A percentile compares a stretch with the other conserved stretches of the same genome.
Conservation (phyloP, 2,797 vertebrate species). For the Oreochromis mossambicus region DNA sequence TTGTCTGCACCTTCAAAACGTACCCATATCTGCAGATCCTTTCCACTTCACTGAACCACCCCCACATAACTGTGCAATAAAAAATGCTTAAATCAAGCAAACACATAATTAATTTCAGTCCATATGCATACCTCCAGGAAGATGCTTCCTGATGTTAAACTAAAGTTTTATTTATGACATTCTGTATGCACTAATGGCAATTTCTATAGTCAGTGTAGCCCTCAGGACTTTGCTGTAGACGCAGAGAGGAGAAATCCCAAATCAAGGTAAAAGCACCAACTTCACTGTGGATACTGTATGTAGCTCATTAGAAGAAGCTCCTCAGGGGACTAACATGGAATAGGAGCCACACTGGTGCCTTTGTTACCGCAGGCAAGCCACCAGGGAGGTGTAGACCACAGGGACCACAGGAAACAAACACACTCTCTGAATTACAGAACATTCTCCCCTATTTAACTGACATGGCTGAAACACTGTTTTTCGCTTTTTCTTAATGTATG, state of each 20-base stretch:
- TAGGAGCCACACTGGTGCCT: slow-evolving; percentile 45
- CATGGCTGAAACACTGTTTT: slow-evolving; percentile 36
- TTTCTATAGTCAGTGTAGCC: slow-evolving; percentile 29
- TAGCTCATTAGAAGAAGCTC: slow-evolving; percentile 61
- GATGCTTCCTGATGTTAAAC: slow-evolving; percentile 18
- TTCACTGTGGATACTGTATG: slow-evolving; percentile 45
- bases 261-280: slow-evolving; percentile 53
- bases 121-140: slow-evolving; percentile 21
- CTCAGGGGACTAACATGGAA: slow-evolving; percentile 44
- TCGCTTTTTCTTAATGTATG: slow-evolving; percentile 7
- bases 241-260: slow-evolving; percentile 11
- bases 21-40: background rate
- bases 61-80: background rate
- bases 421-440: slow-evolving; percentile 25
- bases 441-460: slow-evolving; percentile 22
- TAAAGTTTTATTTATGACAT: slow-evolving; percentile 26
- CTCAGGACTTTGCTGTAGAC: background rate
- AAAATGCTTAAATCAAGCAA: slow-evolving; percentile 28
- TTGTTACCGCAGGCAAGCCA: slow-evolving; percentile 50
- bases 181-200: slow-evolving; percentile 10
- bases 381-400: slow-evolving; percentile 40
- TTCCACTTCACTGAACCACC: background rate
- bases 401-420: slow-evolving; percentile 61
- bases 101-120: slow-evolving; percentile 12
- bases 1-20: background rate